phyloP scores from a whole-genome alignment of 2,797 vertebrate genomes.

The Rhinogobio ventralis region DNA sequence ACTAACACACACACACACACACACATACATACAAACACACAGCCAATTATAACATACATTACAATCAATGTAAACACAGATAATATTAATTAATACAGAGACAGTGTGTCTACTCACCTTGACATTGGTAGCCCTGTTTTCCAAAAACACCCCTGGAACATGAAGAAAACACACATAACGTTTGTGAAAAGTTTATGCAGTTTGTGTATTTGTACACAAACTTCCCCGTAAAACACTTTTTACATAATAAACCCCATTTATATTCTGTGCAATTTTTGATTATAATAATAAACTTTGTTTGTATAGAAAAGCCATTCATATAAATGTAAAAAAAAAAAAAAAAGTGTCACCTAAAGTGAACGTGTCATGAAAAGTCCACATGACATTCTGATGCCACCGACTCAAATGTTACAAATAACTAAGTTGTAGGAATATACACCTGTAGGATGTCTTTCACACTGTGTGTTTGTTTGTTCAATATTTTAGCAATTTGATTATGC shows the following conservation, averaged over 20 bases:
- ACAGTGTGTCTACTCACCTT: constrained; percentile 80
- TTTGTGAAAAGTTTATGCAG: constrained; percentile 43
- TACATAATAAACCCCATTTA: background rate
- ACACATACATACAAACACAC: constrained; percentile 15
- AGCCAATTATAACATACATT: background rate
- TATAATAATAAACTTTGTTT: background rate
- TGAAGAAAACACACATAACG: constrained; percentile 52
- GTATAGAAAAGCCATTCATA: background rate
- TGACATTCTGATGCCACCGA: background rate
- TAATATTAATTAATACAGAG: background rate
- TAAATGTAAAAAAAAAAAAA: background rate
- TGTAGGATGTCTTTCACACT: background rate
- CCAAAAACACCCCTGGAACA: constrained; percentile 93
- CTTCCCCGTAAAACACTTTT: background rate
- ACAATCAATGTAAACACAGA: background rate
- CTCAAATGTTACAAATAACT: background rate
- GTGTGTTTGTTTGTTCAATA: background rate
- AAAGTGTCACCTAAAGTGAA: background rate
- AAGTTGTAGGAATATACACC: background rate
- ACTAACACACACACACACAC: constrained; percentile 73
- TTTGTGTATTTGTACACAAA: constrained; percentile 2
- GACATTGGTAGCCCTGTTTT: constrained; percentile 98
- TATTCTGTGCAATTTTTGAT: background rate
- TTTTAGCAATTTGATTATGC: background rate
- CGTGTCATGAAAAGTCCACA: background rate